These are phyloP conservation scores for Sebastolobus alascanus DNA, from an alignment of 2,797 vertebrate species.

Conservation along the genomic window DNA sequence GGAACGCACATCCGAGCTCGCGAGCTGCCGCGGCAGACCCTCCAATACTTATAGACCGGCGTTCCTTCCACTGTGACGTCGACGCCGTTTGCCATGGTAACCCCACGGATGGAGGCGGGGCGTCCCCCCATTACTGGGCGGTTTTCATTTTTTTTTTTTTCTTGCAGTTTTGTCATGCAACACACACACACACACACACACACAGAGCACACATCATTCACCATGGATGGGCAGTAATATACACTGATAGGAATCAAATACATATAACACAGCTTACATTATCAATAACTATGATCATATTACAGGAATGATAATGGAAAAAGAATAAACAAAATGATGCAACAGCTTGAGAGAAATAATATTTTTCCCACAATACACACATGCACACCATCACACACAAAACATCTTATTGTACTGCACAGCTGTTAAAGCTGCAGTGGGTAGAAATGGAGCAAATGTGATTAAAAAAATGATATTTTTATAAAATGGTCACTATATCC, in stretches of 20 bases:
- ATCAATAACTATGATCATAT: not conserved
- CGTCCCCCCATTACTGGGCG: conserved; percentile 57
- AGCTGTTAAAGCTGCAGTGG: too few species aligned
- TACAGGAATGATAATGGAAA: not conserved
- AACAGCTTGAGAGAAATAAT: not conserved
- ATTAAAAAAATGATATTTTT: too few species aligned
- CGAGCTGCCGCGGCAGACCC: conserved; percentile 51
- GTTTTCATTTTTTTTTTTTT: not conserved
- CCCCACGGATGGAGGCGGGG: conserved; percentile 79
- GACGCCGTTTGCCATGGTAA: conserved; percentile 83
- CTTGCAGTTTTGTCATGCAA: not conserved
- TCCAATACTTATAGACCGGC: conserved; percentile 80
- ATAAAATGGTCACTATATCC: too few species aligned
- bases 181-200: conserved; percentile 17
- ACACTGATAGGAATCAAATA: not conserved
- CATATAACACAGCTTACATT: not conserved
- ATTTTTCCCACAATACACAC: not conserved
- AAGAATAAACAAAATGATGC: not conserved
- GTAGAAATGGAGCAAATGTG: too few species aligned
- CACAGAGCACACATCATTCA: conserved; percentile 2
- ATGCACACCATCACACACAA: not conserved
- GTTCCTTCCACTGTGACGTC: conserved; percentile 83
- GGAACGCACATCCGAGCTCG: conserved; percentile 74
- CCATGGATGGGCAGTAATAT: not conserved
- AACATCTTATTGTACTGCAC: not conserved